phyloP scores from a whole-genome alignment of 1,140 invertebrate genomes.

The Vanessa tameamea region DNA sequence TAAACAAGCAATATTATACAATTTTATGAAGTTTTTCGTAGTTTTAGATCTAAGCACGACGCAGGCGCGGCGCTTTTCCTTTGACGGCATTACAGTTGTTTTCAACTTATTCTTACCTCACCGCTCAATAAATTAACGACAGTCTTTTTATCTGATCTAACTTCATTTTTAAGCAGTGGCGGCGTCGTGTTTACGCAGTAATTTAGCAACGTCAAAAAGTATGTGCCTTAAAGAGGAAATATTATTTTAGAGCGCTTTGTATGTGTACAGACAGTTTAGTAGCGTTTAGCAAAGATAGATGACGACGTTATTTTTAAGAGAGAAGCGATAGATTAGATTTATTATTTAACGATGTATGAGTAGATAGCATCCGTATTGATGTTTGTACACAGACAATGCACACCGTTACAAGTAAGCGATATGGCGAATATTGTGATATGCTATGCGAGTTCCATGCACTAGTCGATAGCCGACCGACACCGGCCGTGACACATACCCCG shows the following conservation, averaged over 20 bases:
- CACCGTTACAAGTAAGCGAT: constrained; percentile 17
- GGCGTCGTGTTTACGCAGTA: constrained; percentile 1
- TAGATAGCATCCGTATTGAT: constrained; percentile 2
- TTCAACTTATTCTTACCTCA: constrained; percentile 1
- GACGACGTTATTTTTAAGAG: constrained; percentile 21
- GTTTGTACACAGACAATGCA: constrained; percentile 34
- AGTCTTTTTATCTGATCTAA: neutral
- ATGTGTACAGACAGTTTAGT: constrained; percentile 20
- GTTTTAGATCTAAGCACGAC: constrained; percentile 15
- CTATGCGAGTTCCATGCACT: constrained; percentile 9
- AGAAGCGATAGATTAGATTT: constrained; percentile 3
- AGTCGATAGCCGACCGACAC: neutral
- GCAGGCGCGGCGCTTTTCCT: neutral
- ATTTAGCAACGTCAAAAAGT: constrained; percentile 15
- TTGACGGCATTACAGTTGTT: neutral
- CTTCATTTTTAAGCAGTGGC: too few relatives aligned
- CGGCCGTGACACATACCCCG: neutral
- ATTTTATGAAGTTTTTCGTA: neutral
- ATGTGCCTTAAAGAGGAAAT: constrained; percentile 30
- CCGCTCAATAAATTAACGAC: neutral
- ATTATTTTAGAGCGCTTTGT: constrained; percentile 23
- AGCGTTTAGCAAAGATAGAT: neutral
- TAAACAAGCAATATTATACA: constrained; percentile 8
- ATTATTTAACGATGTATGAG: constrained; percentile 11
- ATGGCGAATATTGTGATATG: constrained; percentile 29